A percentile compares a stretch with the other conserved stretches of the same genome.
These are phyloP conservation scores for Ptychoptera contaminata DNA, from an alignment of 2,888 invertebrate species.

Conservation along the genomic window DNA sequence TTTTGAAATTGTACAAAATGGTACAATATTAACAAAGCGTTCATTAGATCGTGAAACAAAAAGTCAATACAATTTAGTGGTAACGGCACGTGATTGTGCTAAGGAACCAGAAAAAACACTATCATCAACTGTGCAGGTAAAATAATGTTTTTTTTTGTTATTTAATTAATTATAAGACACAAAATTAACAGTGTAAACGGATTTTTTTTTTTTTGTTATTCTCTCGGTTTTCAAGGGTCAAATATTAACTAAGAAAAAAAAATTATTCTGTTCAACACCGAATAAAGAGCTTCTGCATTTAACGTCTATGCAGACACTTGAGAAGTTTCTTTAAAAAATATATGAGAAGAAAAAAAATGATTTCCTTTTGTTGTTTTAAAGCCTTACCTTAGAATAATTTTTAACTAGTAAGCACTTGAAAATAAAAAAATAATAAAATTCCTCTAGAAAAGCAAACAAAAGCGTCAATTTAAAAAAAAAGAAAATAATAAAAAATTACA, in stretches of 20 bases:
- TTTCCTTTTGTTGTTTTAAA: no score
- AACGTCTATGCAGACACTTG: no score
- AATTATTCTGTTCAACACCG: not conserved
- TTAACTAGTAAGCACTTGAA: no score
- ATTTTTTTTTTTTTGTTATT: not conserved
- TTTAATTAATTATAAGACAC: not conserved
- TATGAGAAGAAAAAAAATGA: no score
- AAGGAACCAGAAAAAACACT: conserved; percentile 52
- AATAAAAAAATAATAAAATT: no score
- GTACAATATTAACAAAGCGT: conserved; percentile 63
- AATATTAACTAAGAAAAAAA: not conserved
- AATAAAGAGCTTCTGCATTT: not conserved
- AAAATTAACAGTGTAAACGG: not conserved
- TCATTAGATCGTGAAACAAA: conserved; percentile 70
- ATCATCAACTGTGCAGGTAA: conserved; percentile 72
- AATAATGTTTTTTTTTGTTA: conserved; percentile 1
- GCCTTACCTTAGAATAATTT: no score
- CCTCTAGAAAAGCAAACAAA: no score
- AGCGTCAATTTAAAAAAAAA: no score
- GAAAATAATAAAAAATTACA: no score
- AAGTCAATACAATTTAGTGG: conserved; percentile 65
- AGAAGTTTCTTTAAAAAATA: no score
- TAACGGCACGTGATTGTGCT: conserved; percentile 76
- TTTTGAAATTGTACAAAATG: conserved; percentile 68
- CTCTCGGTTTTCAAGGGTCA: not conserved